These are phyloP conservation scores for Drosophila tropicalis DNA, from an alignment of 1,140 invertebrate genomes.

Conservation along the genomic window DNA sequence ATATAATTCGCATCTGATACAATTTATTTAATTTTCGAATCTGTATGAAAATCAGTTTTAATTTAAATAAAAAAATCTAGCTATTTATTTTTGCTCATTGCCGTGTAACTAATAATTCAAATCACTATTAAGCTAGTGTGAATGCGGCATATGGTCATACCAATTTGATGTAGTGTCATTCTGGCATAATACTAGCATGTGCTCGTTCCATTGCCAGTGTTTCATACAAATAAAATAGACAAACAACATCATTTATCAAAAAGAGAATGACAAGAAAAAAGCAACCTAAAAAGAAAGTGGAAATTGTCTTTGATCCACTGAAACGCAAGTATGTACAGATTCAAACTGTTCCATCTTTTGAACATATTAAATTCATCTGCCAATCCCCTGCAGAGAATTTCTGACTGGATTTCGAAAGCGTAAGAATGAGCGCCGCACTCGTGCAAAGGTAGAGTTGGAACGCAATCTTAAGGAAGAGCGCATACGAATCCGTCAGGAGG, in stretches of 20 bases:
- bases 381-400: conserved; percentile 85
- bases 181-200: neutral
- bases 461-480: conserved; percentile 89
- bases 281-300: conserved; percentile 84
- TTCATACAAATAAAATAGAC: conserved; percentile 23
- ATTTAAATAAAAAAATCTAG: too few species aligned
- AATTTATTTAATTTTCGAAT: too few species aligned
- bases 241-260: conserved; percentile 9
- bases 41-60: too few species aligned
- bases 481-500: conserved; percentile 89
- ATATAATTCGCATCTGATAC: too few species aligned
- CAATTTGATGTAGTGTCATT: neutral
- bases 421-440: conserved; percentile 88
- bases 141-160: neutral
- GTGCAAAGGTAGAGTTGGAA: conserved; percentile 88
- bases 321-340: conserved; percentile 85
- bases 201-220: conserved; percentile 4
- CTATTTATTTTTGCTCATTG: too few species aligned
- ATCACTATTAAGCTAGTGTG: neutral
- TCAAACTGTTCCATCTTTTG: neutral
- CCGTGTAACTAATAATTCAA: neutral
- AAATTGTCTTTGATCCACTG: conserved; percentile 86
- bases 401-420: conserved; percentile 90
- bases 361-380: neutral
- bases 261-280: conserved; percentile 56